Percentiles rank a stretch among this genome's conserved stretches.
These are phyloP conservation scores for Nannoperca obscura DNA, from an alignment of 2,797 vertebrate species.

Conservation along the genomic window DNA sequence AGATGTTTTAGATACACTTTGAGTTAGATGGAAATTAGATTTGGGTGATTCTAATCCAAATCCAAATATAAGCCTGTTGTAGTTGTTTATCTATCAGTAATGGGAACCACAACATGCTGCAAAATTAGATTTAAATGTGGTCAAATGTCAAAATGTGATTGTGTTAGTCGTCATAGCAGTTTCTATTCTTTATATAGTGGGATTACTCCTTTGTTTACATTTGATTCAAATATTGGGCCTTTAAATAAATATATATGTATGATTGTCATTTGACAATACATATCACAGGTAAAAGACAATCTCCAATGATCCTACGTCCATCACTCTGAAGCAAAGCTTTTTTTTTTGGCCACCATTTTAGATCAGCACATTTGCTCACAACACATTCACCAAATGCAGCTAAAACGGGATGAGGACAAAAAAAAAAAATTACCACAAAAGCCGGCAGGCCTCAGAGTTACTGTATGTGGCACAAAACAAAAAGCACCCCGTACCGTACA, in stretches of 20 bases:
- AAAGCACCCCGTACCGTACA: conserved; percentile 61
- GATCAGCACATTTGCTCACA: conserved; percentile 52
- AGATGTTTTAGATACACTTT: not conserved
- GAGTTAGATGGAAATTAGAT: not conserved
- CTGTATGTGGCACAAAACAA: conserved; percentile 59
- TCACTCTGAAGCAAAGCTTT: conserved; percentile 23
- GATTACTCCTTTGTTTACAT: not conserved
- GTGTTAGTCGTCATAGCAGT: not conserved
- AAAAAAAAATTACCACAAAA: conserved; percentile 52
- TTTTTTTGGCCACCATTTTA: conserved; percentile 25
- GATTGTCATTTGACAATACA: conserved; percentile 18
- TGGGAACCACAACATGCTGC: not conserved
- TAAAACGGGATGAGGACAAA: conserved; percentile 48
- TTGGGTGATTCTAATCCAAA: not conserved
- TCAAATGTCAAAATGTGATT: not conserved
- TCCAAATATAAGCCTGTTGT: not conserved
- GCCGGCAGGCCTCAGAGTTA: conserved; percentile 45
- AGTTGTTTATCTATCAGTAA: not conserved
- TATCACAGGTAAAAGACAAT: conserved; percentile 11
- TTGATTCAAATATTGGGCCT: conserved; percentile 18
- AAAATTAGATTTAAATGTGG: not conserved
- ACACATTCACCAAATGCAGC: conserved; percentile 31
- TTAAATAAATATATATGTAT: not conserved
- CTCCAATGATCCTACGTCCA: conserved; percentile 12
- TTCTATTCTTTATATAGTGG: not conserved